Evolutionary conservation across 2,113 vertebrate genomes (phyloP), one percentile per base, ranked within the genome.

Genomic region (Scalopus aquaticus): DNA sequence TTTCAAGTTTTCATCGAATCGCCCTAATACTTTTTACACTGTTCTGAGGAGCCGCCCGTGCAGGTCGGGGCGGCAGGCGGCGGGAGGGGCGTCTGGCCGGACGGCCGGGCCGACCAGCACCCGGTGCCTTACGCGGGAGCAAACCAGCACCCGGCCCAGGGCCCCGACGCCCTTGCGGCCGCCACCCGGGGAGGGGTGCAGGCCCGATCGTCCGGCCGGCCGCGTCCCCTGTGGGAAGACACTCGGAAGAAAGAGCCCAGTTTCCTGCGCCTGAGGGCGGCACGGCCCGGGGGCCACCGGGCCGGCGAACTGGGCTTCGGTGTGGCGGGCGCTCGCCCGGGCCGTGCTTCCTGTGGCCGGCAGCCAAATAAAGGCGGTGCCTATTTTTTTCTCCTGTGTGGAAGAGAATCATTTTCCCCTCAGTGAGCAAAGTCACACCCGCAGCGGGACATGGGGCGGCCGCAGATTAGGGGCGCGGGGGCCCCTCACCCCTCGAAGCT

Each of bases 311-410:
- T n/a, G n/a, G n/a, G n/a, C n/a, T n/a, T n/a, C n/a, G n/a, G n/a
- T n/a, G n/a, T n/a, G n/a, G n/a, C n/a, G n/a, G n/a, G n/a, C n/a
- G n/a, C n/a, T n/a, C n/a, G n/a, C n/a, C n/a, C n/a, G n/a, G n/a
- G n/a, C n/a, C n/a, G n/a, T n/a, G n/a, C n/a, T 96, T 95, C 87
- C 93, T 88, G 92, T 88, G 97, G 95, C 96, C 95, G 96, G 96
- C 94, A 96, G 95, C 93, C 97, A 92, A 94, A 97, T 97, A 98
- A 98, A 98, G 91, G 93, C 79, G 88, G 97, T 95, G 84, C 84
- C 97, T 98, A 95, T 96, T 97, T 98, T 98, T 96, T 94, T 81
- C 96, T 98, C 91, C 96, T 95, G 91, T 95, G 70, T 96, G 76
- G 58, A 95, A 94, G 73, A 62, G 56, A 62, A n/a, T 94, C 44